Evolutionary conservation across 2,888 invertebrate genomes (phyloP), one percentile per base, ranked within the genome.

Genomic region (Luperina nickerlii): DNA sequence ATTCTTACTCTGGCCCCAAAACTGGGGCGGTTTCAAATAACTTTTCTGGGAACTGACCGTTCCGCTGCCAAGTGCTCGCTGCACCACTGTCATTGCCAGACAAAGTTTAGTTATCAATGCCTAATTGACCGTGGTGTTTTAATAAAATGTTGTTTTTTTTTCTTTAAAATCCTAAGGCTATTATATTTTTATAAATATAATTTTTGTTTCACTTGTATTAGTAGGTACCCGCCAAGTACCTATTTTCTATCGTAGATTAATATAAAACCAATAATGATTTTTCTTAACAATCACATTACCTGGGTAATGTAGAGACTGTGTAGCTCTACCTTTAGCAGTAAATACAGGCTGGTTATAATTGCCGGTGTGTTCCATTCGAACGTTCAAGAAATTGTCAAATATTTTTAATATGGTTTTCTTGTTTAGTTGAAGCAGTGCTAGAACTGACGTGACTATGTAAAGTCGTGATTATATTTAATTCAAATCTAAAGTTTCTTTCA

Each of bases 1-100:
- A 92, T 93, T 93, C 93, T 94, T 93, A 92, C 90, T 87, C 84
- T 86, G 90, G 90, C 90, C 86, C 88, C 91, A 92, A 92, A 95
- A 94, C 91, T 95, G 94, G 96, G 95, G 88, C 96, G 94, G 90
- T 94, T 96, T 95, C 96, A 96, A 96, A 96, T 96, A 96, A 95
- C 96, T 94, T 95, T 96, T 96, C 96, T 92, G 89, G 92, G 96
- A 96, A 96, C 89, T 85, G 90, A 83, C 84, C 88, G 92, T 82
- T 89, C 86, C 89, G 91, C 83, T 96, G 96, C 96, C 96, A 96
- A 96, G 91, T 92, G 92, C 83, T 91, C 92, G 87, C 88, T 92
- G 93, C 90, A 92, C 92, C 95, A 96, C 92, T 96, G 96, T 94
- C 96, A 96, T 95, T 96, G 96, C 96, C 96, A 96, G 92, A 92